Percentiles rank a stretch among this genome's conserved stretches.
phyloP scores from a whole-genome alignment of 2,888 invertebrate species.

The Nomada goodeniana region DNA sequence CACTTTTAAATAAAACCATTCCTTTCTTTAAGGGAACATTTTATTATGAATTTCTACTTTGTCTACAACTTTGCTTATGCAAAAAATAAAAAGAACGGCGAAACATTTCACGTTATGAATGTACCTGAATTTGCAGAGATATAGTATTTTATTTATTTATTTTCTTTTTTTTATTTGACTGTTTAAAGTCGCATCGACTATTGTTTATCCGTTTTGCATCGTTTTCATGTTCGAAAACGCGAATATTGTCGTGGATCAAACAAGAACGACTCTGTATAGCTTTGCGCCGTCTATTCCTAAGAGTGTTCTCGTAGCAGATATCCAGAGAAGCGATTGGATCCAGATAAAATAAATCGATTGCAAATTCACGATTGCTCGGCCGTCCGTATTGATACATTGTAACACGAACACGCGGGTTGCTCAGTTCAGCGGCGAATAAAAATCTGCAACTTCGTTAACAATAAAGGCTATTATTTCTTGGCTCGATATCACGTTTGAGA shows the following conservation, averaged over 20 bases:
- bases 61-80: not conserved
- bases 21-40: no score
- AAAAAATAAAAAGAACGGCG: not conserved
- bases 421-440: no score
- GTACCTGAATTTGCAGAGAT: no score
- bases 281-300: not conserved
- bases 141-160: no score
- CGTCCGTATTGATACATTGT: no score
- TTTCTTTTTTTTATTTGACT: no score
- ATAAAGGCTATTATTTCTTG: no score
- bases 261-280: not conserved
- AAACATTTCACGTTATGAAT: not conserved
- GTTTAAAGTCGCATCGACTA: no score
- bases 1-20: not conserved
- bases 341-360: not conserved
- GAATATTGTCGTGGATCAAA: not conserved
- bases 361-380: no score
- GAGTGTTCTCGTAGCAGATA: not conserved
- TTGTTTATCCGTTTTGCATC: not conserved
- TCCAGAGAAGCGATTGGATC: not conserved
- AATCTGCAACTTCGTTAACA: no score
- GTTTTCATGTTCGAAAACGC: not conserved
- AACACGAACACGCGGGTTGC: no score
- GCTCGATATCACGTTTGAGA: no score
- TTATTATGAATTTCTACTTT: not conserved